Evolutionary conservation across 2,888 invertebrate genomes (phyloP).

Genomic region (Netelia melanura): DNA sequence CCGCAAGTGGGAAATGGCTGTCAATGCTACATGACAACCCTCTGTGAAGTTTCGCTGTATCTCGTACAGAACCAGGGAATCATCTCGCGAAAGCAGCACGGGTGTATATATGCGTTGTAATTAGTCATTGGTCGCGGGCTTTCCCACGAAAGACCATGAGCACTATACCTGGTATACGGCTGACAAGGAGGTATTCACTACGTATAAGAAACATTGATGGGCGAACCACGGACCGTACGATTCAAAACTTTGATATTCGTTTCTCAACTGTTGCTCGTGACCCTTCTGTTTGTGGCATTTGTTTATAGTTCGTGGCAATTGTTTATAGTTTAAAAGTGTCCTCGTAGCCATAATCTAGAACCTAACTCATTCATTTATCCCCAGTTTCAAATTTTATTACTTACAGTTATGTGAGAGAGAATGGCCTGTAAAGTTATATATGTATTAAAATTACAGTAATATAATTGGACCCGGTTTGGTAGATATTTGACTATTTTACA

Average conservation of each 20-base stretch:
- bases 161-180: background rate
- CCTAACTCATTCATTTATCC: too few species aligned
- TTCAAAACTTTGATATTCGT: constrained; percentile 27
- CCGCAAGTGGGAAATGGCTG: background rate
- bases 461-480: too few species aligned
- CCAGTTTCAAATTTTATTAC: too few species aligned
- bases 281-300: constrained; percentile 40
- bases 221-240: background rate
- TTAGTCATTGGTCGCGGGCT: too few species aligned
- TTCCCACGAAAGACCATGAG: background rate
- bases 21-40: background rate
- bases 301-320: constrained; percentile 54
- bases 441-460: too few species aligned
- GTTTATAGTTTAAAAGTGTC: constrained; percentile 4
- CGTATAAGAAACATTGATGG: constrained; percentile 4
- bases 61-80: background rate
- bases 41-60: background rate
- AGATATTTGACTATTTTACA: too few species aligned
- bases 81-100: too few species aligned
- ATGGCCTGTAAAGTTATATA: too few species aligned
- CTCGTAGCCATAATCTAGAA: too few species aligned
- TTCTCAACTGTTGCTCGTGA: constrained; percentile 1
- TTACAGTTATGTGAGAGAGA: too few species aligned
- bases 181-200: background rate
- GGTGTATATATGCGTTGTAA: too few species aligned